phyloP scores from a whole-genome alignment of 2,113 vertebrate genomes.

The Melanocharis versteri region DNA sequence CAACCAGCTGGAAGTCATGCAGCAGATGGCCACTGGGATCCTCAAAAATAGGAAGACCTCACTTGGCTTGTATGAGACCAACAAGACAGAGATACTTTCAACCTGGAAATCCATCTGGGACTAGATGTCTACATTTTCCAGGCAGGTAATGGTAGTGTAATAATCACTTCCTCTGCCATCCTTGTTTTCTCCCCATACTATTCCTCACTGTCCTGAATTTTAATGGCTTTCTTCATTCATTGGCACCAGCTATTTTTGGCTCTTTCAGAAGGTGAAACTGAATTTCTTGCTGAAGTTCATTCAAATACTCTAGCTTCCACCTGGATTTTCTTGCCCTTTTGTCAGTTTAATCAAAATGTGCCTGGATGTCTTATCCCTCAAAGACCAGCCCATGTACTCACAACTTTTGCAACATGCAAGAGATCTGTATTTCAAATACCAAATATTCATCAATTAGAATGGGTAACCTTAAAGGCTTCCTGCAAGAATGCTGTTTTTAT shows the following conservation, averaged over 20 bases:
- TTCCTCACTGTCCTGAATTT: neutral
- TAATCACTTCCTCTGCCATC: neutral
- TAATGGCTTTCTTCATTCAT: neutral
- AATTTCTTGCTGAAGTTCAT: neutral
- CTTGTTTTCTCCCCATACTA: neutral
- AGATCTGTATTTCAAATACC: neutral
- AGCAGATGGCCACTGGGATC: neutral
- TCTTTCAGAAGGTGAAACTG: neutral
- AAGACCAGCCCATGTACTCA: neutral
- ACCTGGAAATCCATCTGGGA: neutral
- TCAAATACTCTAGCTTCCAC: neutral
- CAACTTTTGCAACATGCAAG: neutral
- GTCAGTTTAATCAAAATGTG: slow-evolving; percentile 2
- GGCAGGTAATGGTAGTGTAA: neutral
- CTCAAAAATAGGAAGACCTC: neutral
- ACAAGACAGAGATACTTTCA: neutral
- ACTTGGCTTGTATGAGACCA: neutral
- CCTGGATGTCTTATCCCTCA: neutral
- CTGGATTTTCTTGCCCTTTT: neutral
- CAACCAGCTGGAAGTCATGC: neutral
- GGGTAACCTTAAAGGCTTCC: neutral
- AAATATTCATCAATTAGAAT: neutral
- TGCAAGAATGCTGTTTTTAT: neutral
- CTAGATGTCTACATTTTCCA: neutral
- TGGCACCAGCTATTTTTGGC: neutral